These are phyloP conservation scores for Drosophila trapezifrons DNA, from an alignment of 1,140 invertebrate species.

Conservation along the genomic window DNA sequence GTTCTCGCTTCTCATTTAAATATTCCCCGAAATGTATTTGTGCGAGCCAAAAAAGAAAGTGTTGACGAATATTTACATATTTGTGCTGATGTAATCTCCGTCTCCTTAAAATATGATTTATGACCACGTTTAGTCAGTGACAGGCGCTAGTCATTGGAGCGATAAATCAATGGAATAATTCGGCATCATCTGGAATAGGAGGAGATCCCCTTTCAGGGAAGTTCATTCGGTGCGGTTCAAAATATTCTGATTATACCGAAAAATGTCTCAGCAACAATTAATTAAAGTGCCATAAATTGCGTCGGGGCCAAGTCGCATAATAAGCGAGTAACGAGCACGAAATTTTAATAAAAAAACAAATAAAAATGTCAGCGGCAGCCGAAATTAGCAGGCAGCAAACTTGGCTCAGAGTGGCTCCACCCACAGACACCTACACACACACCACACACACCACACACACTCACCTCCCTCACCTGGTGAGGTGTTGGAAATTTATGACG, in stretches of 20 bases:
- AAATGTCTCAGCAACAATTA: constrained; percentile 58
- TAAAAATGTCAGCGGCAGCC: constrained; percentile 65
- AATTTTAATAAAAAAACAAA: constrained; percentile 68
- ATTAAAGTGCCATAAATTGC: constrained; percentile 68
- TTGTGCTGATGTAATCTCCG: constrained; percentile 30
- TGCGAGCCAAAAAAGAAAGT: constrained; percentile 6
- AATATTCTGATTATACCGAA: constrained; percentile 44
- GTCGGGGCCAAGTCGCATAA: constrained; percentile 34
- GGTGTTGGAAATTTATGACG: constrained; percentile 56
- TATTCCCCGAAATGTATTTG: not conserved
- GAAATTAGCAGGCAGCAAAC: constrained; percentile 58
- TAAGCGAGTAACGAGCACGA: constrained; percentile 61
- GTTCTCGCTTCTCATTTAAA: not conserved
- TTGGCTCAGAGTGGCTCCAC: constrained; percentile 23
- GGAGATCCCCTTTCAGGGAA: constrained; percentile 19
- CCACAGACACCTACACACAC: constrained; percentile 28
- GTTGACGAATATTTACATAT: constrained; percentile 5
- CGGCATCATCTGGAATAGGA: constrained; percentile 8
- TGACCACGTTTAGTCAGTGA: constrained; percentile 20
- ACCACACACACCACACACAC: not conserved
- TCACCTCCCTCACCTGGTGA: not conserved
- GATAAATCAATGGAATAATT: constrained; percentile 43
- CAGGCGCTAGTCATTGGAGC: constrained; percentile 22
- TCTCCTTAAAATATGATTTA: constrained; percentile 26
- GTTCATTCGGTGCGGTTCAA: constrained; percentile 33